Percentiles rank a stretch among this genome's conserved stretches.
These are phyloP conservation scores for Chaenocephalus aceratus DNA, from an alignment of 2,113 vertebrate genomes.

Conservation along the genomic window DNA sequence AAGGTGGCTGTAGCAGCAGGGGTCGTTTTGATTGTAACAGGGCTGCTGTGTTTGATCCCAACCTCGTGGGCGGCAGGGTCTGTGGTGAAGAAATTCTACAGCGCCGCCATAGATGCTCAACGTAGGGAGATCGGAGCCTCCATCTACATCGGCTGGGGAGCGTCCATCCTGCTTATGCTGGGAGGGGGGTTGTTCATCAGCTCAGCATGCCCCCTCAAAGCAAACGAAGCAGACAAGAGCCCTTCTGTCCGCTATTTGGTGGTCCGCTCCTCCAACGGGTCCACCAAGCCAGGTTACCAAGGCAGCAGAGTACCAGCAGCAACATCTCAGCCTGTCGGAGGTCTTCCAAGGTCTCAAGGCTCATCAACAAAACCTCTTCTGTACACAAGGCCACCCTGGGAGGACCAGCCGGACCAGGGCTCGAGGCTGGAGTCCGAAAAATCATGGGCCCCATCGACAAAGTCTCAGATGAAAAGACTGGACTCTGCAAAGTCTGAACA, in stretches of 20 bases:
- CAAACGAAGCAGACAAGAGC: conserved; percentile 75
- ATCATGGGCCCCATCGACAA: conserved; percentile 69
- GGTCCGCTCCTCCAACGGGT: conserved; percentile 72
- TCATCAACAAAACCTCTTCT: conserved; percentile 47
- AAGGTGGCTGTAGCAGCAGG: conserved; percentile 86
- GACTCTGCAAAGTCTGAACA: conserved; percentile 53
- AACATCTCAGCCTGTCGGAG: conserved; percentile 34
- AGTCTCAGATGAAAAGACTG: conserved; percentile 70
- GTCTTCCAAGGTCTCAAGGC: conserved; percentile 43
- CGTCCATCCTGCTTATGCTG: conserved; percentile 86
- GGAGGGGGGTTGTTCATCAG: conserved; percentile 90
- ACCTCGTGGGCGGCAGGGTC: conserved; percentile 87
- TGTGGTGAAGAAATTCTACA: conserved; percentile 91
- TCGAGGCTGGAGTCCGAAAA: conserved; percentile 35
- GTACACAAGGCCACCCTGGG: conserved; percentile 31
- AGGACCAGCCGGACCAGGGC: neutral
- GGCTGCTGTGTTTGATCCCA: conserved; percentile 88
- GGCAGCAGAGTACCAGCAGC: conserved; percentile 32
- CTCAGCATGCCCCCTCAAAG: conserved; percentile 77
- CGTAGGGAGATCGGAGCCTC: conserved; percentile 90
- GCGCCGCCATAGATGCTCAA: conserved; percentile 83
- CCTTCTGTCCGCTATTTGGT: conserved; percentile 88
- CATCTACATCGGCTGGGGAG: conserved; percentile 92
- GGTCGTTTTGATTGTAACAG: conserved; percentile 79
- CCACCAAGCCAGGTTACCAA: conserved; percentile 45